Percentiles rank a stretch among this genome's conserved stretches.
These are phyloP conservation scores for Stomatorhinus walkeri DNA, from an alignment of 2,797 vertebrate genomes.

Conservation along the genomic window DNA sequence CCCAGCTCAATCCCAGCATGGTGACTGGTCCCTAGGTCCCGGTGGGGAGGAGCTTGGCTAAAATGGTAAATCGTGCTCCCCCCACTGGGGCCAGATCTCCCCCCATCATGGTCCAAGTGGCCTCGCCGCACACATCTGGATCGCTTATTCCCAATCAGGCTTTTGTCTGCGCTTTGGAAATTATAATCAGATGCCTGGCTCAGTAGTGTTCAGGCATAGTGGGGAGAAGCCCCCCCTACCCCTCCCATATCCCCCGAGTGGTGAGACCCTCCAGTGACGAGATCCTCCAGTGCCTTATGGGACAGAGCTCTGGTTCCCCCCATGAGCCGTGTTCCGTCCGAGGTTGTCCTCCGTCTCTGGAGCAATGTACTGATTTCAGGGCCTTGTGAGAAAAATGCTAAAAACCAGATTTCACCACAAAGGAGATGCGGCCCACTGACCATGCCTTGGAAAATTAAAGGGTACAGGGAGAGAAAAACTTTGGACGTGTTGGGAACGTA, in stretches of 20 bases:
- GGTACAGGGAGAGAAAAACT: background rate
- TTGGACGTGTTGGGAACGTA: background rate
- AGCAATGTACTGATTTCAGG: background rate
- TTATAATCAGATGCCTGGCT: slow-evolving; percentile 5
- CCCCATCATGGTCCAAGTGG: slow-evolving; percentile 12
- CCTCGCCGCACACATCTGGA: slow-evolving; percentile 42
- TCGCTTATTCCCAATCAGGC: slow-evolving; percentile 49
- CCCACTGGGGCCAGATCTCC: background rate
- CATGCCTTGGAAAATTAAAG: background rate
- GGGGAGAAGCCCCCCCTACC: background rate
- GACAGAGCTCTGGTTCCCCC: background rate
- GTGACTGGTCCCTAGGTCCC: background rate
- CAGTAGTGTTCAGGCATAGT: too few species aligned
- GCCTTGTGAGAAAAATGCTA: background rate
- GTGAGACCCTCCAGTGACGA: background rate
- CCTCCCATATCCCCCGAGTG: background rate
- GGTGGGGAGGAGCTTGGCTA: background rate
- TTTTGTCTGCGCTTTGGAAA: slow-evolving; percentile 41
- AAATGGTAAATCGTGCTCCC: background rate
- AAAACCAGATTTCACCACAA: background rate
- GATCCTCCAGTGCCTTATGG: background rate
- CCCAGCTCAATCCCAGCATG: background rate
- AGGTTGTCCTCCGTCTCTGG: background rate
- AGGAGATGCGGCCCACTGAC: background rate
- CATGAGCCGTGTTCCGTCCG: background rate